Evolutionary conservation across 1,140 invertebrate genomes (phyloP), one percentile per base, ranked within the genome.

Genomic region (Teleogryllus occipitalis): DNA sequence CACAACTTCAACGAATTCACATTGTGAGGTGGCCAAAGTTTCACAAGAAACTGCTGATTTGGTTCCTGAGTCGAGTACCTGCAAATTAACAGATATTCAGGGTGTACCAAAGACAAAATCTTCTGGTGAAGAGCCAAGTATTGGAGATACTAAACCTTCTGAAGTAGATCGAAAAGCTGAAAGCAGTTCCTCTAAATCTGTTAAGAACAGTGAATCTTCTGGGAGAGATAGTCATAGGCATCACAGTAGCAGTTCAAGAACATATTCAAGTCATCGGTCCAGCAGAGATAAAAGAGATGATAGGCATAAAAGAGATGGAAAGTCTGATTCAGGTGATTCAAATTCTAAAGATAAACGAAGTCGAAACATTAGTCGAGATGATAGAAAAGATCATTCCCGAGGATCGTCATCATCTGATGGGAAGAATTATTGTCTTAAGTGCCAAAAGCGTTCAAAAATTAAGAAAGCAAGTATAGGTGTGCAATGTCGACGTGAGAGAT

Each of bases 381-480:
- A 49, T 77, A 47, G 76, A 22, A 79, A 79, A 73, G 78, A 73
- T 27, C 72, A 72, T 10, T 77, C 80, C n/a, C 47, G 47, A 47
- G 73, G 78, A n/a, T 78, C 79, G 15, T 76, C 74, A 4, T 80
- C 79, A 49, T 80, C 77, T 39, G 77, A 79, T 22, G 46, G 77
- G 74, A 80, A 80, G 18, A 15, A 79, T 78, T 86, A 88, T 77
- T 91, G 90, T 81, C 89, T 89, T 15, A 87, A 87, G n/a, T 91
- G 90, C 81, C 89, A 90, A 78, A 89, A 88, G 82, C 86, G 90
- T 54, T 89, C 89, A 14, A 90, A 90, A 83, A 89, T 91, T 54
- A 90, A 91, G 81, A 86, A 88, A 21, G 87, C 86, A 8, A 91
- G 87, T 83, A 88, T 91, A 75, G 91, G 91, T 27, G 89, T 91